Evolutionary conservation across 1,140 invertebrate species (phyloP).

Genomic region (Batillaria attramentaria): DNA sequence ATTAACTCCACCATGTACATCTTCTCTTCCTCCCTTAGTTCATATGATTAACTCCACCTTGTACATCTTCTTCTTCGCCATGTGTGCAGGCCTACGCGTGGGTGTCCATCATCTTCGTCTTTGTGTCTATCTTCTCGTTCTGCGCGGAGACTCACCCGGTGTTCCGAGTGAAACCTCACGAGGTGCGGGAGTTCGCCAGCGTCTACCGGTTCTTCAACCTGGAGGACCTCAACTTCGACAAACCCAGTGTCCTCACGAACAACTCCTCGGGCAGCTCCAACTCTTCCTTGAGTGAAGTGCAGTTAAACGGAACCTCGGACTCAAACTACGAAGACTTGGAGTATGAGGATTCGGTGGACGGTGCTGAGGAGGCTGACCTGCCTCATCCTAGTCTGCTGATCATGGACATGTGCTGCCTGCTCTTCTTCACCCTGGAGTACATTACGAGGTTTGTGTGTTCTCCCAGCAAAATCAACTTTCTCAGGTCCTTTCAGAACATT

Average conservation of each 20-base stretch:
- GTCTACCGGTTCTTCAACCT: constrained; percentile 60
- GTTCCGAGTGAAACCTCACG: constrained; percentile 53
- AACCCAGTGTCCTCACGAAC: background rate
- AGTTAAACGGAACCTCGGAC: background rate
- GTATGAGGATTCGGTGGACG: background rate
- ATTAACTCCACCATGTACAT: background rate
- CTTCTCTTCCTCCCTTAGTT: background rate
- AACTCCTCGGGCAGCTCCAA: no score
- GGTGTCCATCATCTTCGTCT: constrained; percentile 66
- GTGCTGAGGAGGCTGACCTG: constrained; percentile 29
- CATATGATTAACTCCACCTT: background rate
- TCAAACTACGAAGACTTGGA: background rate
- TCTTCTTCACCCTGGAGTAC: constrained; percentile 68
- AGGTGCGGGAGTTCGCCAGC: constrained; percentile 41
- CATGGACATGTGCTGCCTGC: constrained; percentile 63
- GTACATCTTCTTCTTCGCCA: background rate
- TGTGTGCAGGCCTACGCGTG: constrained; percentile 63
- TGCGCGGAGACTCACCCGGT: constrained; percentile 64
- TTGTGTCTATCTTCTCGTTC: constrained; percentile 68
- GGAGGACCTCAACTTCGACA: constrained; percentile 17
- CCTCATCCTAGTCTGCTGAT: constrained; percentile 62
- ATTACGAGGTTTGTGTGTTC: constrained; percentile 61
- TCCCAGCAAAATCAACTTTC: constrained; percentile 64
- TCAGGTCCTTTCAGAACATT: constrained; percentile 64
- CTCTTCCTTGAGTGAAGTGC: no score